Percentiles rank a stretch among this genome's conserved stretches.
These are phyloP conservation scores for Heptranchias perlo DNA, from an alignment of 2,113 vertebrate species.

Conservation along the genomic window DNA sequence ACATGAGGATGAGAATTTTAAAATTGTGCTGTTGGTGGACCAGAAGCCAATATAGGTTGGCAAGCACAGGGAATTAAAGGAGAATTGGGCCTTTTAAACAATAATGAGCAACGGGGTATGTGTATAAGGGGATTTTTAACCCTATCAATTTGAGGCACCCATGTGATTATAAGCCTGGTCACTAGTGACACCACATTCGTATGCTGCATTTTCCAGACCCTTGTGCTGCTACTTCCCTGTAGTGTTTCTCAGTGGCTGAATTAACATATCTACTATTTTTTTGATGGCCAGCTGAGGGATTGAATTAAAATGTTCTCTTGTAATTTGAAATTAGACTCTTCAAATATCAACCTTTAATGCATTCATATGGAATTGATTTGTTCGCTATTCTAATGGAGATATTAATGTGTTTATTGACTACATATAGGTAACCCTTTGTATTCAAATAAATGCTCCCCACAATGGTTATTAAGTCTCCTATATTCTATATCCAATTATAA, in stretches of 20 bases:
- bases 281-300: background rate
- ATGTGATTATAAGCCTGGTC: background rate
- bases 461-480: background rate
- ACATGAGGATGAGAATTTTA: background rate
- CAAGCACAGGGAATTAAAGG: background rate
- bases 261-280: background rate
- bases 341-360: background rate
- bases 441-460: background rate
- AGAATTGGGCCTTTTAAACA: background rate
- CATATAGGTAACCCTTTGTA: background rate
- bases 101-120: background rate
- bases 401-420: background rate
- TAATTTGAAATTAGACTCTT: background rate
- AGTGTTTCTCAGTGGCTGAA: background rate
- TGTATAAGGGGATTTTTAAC: background rate
- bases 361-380: background rate
- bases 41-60: too few relatives aligned
- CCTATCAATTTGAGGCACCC: background rate
- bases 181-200: background rate
- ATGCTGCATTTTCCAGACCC: background rate
- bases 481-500: background rate
- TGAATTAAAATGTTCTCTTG: background rate
- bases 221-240: background rate
- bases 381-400: background rate
- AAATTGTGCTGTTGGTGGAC: background rate